Evolutionary conservation across 2,888 invertebrate species (phyloP).

Genomic region (Phasia obesa): DNA sequence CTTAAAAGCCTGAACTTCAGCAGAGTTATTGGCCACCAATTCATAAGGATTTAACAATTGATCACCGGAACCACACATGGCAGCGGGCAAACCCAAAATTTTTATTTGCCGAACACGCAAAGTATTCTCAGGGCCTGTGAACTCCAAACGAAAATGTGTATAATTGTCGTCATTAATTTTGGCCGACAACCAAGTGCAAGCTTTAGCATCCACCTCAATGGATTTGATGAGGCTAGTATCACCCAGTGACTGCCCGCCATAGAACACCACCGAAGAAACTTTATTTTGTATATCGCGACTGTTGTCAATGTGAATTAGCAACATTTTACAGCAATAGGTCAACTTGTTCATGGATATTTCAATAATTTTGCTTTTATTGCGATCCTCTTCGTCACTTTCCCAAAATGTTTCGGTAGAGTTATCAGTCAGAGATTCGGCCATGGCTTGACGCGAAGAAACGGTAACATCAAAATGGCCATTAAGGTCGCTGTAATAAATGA

Average conservation of each 20-base stretch:
- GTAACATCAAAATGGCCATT: slow-evolving; percentile 84
- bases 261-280: slow-evolving; percentile 92
- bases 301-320: slow-evolving; percentile 97
- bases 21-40: slow-evolving; percentile 54
- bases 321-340: slow-evolving; percentile 83
- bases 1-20: slow-evolving; percentile 72
- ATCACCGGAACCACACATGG: slow-evolving; percentile 68
- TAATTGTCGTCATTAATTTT: slow-evolving; percentile 86
- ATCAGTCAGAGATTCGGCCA: slow-evolving; percentile 96
- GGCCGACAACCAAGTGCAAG: slow-evolving; percentile 95
- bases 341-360: slow-evolving; percentile 86
- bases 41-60: slow-evolving; percentile 70
- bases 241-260: slow-evolving; percentile 91
- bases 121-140: slow-evolving; percentile 95
- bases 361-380: slow-evolving; percentile 94
- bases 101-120: slow-evolving; percentile 93
- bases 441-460: slow-evolving; percentile 96
- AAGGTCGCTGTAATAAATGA: slow-evolving; percentile 80
- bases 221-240: slow-evolving; percentile 91
- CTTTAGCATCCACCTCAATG: slow-evolving; percentile 92
- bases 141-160: slow-evolving; percentile 89
- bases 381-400: slow-evolving; percentile 99
- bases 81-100: slow-evolving; percentile 85
- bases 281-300: slow-evolving; percentile 97
- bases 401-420: slow-evolving; percentile 99